Evolutionary conservation across 2,797 vertebrate genomes (phyloP).

Genomic region (Chloroceryle inda): DNA sequence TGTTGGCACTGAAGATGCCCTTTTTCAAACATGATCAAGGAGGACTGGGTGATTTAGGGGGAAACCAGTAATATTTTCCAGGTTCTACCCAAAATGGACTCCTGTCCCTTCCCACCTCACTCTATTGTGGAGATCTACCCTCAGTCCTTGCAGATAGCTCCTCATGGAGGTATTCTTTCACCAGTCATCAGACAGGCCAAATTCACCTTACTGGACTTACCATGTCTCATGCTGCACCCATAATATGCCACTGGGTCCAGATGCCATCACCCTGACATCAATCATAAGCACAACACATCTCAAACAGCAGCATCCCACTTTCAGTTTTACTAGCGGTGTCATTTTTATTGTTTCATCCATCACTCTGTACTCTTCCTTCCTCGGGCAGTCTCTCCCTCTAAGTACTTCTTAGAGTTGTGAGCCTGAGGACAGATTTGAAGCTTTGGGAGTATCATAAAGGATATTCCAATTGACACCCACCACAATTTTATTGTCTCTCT

Average conservation of each 20-base stretch:
- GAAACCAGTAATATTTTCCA: background rate
- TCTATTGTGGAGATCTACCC: background rate
- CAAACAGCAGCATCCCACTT: background rate
- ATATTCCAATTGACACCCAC: constrained; percentile 60
- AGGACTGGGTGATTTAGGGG: background rate
- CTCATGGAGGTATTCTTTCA: background rate
- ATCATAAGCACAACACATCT: background rate
- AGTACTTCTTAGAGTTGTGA: constrained; percentile 50
- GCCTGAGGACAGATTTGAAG: constrained; percentile 52
- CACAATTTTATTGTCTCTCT: constrained; percentile 15
- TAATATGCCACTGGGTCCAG: background rate
- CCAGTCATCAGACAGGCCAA: background rate
- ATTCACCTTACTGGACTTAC: background rate
- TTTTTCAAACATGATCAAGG: constrained; percentile 21
- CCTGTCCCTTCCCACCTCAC: background rate
- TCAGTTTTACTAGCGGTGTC: background rate
- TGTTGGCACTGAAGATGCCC: background rate
- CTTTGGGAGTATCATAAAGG: constrained; percentile 49
- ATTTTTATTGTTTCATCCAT: constrained; percentile 72
- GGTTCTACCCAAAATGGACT: background rate
- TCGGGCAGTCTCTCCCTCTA: constrained; percentile 17
- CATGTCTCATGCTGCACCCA: background rate
- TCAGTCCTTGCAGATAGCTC: background rate
- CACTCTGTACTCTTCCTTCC: background rate
- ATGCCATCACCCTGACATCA: background rate